Evolutionary conservation across 2,888 invertebrate species (phyloP).

Genomic region (Drosophila rellima): DNA sequence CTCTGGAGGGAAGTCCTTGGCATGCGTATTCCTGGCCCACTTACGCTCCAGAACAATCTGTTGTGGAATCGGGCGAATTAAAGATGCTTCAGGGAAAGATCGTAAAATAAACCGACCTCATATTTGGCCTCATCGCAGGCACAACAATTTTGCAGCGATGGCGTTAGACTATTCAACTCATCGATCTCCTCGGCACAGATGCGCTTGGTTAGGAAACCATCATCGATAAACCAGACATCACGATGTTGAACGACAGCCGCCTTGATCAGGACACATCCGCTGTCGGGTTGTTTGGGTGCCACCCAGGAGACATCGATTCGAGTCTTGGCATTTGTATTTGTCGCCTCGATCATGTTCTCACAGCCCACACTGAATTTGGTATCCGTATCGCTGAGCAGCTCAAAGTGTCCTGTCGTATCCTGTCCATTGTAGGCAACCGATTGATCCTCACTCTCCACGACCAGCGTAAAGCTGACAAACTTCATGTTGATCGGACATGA

Average conservation of each 20-base stretch:
- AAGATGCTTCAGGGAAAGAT: background rate
- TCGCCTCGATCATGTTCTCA: slow-evolving; percentile 93
- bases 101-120: slow-evolving; percentile 87
- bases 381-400: slow-evolving; percentile 90
- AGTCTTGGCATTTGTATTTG: slow-evolving; percentile 91
- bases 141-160: slow-evolving; percentile 92
- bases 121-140: slow-evolving; percentile 99
- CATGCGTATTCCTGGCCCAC: slow-evolving; percentile 98
- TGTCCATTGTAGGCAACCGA: slow-evolving; percentile 73
- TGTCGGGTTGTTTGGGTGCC: slow-evolving; percentile 90
- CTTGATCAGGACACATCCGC: slow-evolving; percentile 93
- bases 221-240: slow-evolving; percentile 93
- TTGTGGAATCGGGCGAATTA: background rate
- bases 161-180: slow-evolving; percentile 88
- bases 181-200: slow-evolving; percentile 90
- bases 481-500: slow-evolving; percentile 89
- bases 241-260: slow-evolving; percentile 91
- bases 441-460: slow-evolving; percentile 89
- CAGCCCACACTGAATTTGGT: slow-evolving; percentile 92
- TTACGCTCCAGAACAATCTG: slow-evolving; percentile 95
- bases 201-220: slow-evolving; percentile 89
- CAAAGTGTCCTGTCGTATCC: slow-evolving; percentile 88
- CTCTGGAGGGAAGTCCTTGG: slow-evolving; percentile 96
- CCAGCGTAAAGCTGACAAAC: slow-evolving; percentile 93
- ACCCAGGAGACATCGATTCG: slow-evolving; percentile 92